Evolutionary conservation across 2,888 invertebrate species (phyloP), one percentile per base, ranked within the genome.

Genomic region (Strigamia transsilvanica): DNA sequence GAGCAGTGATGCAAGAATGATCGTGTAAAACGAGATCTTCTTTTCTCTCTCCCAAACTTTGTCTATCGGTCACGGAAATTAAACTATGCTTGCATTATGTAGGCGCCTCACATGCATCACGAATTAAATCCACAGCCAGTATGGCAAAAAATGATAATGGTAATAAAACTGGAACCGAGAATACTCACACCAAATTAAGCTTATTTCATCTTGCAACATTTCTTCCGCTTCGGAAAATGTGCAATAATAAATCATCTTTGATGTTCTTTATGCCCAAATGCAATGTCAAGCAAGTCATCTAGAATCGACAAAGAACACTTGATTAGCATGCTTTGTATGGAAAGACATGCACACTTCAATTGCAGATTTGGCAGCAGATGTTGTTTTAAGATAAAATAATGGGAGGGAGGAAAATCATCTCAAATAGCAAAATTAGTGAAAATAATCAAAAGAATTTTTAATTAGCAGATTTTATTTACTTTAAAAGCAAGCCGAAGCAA

Each of bases 41-140:
- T 32, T 32, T 73, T 73, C 32, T 73, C 73, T 73, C 23, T n/a
- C 21, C 73, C 23, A 73, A 73, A 73, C 73, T 73, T 73, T 13
- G 73, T 73, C 73, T 73, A 73, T 73, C 73, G 73, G 73, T 73
- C 73, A 73, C 73, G 73, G 73, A 73, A 73, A 73, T 73, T 73
- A 73, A 73, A 73, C 73, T 73, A 32, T 73, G 73, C 73, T 73
- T 32, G 73, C 73, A 73, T 73, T 73, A 73, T 32, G 73, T 23
- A 32, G 13, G 73, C 27, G 27, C n/a, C 73, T 12, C 32, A 73
- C 73, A 32, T 73, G 32, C 32, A 27, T 73, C 73, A 73, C 27
- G 27, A 73, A 32, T 73, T 73, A 73, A 73, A 32, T 73, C 73
- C n/a, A 73, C 7, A 56, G 9, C 6, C 18, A 2, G 27, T 32